Conservation (phyloP, 2,888 invertebrate genomes). For the Amiota mariae region DNA sequence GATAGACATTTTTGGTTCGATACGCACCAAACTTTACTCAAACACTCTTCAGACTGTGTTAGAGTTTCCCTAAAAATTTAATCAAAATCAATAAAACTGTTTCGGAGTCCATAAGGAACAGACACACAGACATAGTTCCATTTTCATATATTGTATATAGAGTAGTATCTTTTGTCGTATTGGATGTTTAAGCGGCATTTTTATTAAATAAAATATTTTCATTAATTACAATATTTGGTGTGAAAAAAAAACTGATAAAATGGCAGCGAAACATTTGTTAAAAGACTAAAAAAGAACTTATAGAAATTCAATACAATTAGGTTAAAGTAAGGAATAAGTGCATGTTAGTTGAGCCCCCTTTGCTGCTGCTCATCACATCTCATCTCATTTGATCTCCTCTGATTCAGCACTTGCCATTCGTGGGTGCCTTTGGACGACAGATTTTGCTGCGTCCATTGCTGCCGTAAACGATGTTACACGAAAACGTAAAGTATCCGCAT, state of each 20-base stretch:
- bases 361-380: not conserved
- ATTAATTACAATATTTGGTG: conserved; percentile 18
- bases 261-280: conserved; percentile 14
- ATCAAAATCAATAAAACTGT: no score
- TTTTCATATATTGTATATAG: no score
- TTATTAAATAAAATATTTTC: conserved; percentile 17
- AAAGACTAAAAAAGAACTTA: conserved; percentile 18
- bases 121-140: no score
- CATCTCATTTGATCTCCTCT: not conserved
- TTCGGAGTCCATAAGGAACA: no score
- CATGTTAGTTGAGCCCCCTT: conserved; percentile 25
- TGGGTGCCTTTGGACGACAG: conserved; percentile 86
- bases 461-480: conserved; percentile 86
- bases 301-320: conserved; percentile 26
- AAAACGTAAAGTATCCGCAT: conserved; percentile 90
- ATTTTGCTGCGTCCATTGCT: conserved; percentile 85
- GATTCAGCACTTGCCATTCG: conserved; percentile 79
- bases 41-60: no score
- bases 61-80: no score
- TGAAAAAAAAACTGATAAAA: conserved; percentile 4
- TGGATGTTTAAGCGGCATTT: conserved; percentile 15
- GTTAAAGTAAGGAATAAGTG: conserved; percentile 13
- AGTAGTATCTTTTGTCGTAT: no score
- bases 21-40: no score
- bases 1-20: no score